Base-by-base conservation (phyloP, 1,140 invertebrate species). In the Ditylenchus dipsaci region DNA sequence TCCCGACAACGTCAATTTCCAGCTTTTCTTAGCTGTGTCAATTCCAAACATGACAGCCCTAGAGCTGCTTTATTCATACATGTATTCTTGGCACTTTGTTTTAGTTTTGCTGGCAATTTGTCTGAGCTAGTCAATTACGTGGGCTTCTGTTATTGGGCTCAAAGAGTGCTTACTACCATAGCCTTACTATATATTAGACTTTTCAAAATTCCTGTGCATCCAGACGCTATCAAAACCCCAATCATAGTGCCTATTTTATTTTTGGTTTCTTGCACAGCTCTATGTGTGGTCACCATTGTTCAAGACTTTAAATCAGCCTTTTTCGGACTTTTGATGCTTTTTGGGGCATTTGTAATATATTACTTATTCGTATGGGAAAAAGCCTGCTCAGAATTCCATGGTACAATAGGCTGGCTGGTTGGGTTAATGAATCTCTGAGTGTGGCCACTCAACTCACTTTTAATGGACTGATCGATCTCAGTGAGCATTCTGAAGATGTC, bases 1-100 rank as follows among this genome's bases (percentile, higher is more conserved):
- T 76, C 79, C 15, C 58, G 78, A 23, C 56, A 73, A 58, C 64
- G 74, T 13, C 78, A 82, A 63, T 62, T 82, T 13, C 80, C 79
- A 15, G 56, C 73, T 1, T 76, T 74, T 62, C 62, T 81, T 8
- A 57, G 47, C 15, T 75, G 69, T 47, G 42, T 74, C 27, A 83
- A 81, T 62, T 26, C 8, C 13, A 47, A 49, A 29, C 65, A 77
- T 59, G 76, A 78, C 47, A 47, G 30, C 29, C 74, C 74, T 0
- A 43, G 74, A 49, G 60, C 61, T 23, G 74, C 74, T 13, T 30
- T 76, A 21, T 15, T 78, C n/a, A 49, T 75, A 26, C 73, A 76
- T 63, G 69, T 67, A 1, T 1, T 76, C 1, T 15, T 75, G 17
- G 73, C 73, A 9, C 30, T 73, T 7, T 13, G 45, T 15, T 63